These are phyloP conservation scores for Cardinalis cardinalis DNA, from an alignment of 2,113 vertebrate genomes.

Conservation along the genomic window DNA sequence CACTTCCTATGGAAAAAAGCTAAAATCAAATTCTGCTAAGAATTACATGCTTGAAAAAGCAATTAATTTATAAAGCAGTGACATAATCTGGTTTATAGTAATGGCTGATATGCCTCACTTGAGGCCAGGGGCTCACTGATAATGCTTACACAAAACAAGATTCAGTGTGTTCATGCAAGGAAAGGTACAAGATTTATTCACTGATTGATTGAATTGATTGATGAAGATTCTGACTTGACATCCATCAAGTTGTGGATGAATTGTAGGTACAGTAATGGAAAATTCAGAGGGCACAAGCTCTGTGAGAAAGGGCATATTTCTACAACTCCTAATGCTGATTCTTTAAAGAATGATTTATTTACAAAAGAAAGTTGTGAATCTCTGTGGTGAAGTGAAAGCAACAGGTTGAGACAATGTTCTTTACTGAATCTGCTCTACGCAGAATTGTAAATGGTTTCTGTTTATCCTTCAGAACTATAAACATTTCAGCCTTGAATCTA, in stretches of 20 bases:
- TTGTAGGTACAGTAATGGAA: constrained; percentile 5
- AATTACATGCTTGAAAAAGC: not conserved
- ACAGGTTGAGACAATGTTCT: not conserved
- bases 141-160: constrained; percentile 10
- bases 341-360: not conserved
- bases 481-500: not conserved
- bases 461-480: not conserved
- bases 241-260: not conserved
- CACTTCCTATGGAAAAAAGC: not conserved
- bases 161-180: constrained; percentile 22
- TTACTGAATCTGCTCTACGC: not conserved
- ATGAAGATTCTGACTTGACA: constrained; percentile 24
- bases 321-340: not conserved
- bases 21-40: not conserved
- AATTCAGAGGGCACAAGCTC: not conserved
- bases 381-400: not conserved
- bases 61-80: not conserved
- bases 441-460: not conserved
- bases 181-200: constrained; percentile 20
- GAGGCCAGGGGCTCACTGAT: not conserved
- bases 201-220: constrained; percentile 42
- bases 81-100: not conserved
- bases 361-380: not conserved
- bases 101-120: not conserved
- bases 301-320: not conserved